Conservation (phyloP, 92 coral and sea anemone species). For the Porites lobata region DNA sequence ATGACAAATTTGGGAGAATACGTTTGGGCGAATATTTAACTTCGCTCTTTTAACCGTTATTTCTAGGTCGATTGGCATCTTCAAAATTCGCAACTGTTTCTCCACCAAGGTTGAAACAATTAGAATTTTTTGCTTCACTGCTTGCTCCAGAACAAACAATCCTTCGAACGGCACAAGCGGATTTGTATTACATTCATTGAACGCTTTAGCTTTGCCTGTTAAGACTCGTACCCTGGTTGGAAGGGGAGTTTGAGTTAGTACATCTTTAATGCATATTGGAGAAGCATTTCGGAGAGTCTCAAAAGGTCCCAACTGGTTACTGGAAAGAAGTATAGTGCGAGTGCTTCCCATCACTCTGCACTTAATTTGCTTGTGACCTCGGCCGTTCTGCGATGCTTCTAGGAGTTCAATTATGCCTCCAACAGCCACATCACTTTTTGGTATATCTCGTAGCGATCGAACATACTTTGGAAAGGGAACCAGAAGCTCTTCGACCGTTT, state of each 20-base stretch:
- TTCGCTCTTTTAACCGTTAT: neutral
- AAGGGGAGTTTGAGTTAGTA: neutral
- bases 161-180: neutral
- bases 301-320: conserved; percentile 12
- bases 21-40: neutral
- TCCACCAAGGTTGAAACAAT: conserved; percentile 14
- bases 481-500: conserved; percentile 59
- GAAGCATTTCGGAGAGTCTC: neutral
- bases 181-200: neutral
- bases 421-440: neutral
- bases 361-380: neutral
- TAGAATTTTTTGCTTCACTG: conserved; percentile 14
- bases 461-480: conserved; percentile 62
- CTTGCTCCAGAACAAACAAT: conserved; percentile 1
- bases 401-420: conserved; percentile 1
- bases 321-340: conserved; percentile 1
- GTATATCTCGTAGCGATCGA: conserved; percentile 34
- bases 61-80: conserved; percentile 33
- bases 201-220: neutral
- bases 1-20: conserved; percentile 16
- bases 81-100: neutral
- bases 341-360: neutral
- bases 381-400: neutral
- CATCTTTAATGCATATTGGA: neutral
- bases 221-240: conserved; percentile 16